A percentile compares a stretch with the other conserved stretches of the same genome.
Evolutionary conservation across 2,797 vertebrate species (phyloP).

Genomic region (Steatocranus sp.): DNA sequence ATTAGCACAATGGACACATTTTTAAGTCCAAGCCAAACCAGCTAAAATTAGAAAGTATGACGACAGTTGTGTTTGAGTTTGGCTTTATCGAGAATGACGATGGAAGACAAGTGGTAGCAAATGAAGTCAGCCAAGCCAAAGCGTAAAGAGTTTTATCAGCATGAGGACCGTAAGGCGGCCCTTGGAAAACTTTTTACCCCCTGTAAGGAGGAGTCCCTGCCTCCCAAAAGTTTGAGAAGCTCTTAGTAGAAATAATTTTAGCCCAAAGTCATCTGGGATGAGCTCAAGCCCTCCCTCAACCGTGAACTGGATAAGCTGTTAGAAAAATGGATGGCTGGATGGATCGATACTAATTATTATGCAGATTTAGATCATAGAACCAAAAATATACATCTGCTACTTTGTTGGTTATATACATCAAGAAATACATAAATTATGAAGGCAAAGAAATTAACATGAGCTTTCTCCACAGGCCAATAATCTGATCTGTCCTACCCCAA

Average conservation of each 20-base stretch:
- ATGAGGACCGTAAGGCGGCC: rapidly evolving
- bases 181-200: neutral
- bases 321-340: neutral
- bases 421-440: neutral
- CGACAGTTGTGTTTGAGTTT: rapidly evolving
- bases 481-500: neutral
- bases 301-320: neutral
- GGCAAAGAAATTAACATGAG: neutral
- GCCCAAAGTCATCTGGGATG: neutral
- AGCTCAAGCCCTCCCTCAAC: neutral
- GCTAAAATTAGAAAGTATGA: neutral
- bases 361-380: neutral
- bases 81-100: rapidly evolving
- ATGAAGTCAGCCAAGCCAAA: neutral
- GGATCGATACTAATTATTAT: neutral
- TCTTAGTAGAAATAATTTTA: neutral
- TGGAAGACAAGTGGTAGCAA: neutral
- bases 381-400: neutral
- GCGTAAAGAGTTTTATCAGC: neutral
- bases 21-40: neutral
- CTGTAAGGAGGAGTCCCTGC: neutral
- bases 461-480: neutral
- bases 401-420: neutral
- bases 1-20: neutral
- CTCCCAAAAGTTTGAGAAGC: neutral